Evolutionary conservation across 2,113 vertebrate genomes (phyloP).

Genomic region (Setophaga petechia): DNA sequence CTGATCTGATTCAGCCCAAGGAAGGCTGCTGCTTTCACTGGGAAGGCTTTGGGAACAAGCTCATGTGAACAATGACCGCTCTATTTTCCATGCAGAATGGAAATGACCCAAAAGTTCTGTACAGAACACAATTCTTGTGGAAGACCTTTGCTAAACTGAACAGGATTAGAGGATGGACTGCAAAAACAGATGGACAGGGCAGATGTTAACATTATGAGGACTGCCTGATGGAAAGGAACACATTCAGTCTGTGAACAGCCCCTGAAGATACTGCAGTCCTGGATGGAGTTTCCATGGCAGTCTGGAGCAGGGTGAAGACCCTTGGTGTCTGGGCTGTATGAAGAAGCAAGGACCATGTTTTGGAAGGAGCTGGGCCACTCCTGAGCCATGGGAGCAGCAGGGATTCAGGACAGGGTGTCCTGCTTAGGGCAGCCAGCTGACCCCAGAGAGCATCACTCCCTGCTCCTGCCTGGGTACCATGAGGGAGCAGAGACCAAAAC

Average conservation of each 20-base stretch:
- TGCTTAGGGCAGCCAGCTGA: background rate
- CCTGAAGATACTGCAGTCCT: background rate
- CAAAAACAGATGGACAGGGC: background rate
- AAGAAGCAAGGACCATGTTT: background rate
- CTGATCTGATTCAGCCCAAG: background rate
- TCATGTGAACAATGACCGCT: background rate
- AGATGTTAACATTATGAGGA: background rate
- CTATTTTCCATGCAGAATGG: background rate
- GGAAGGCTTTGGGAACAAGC: background rate
- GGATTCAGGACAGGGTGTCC: background rate
- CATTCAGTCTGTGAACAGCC: background rate
- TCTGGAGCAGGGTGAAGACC: background rate
- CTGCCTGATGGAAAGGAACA: background rate
- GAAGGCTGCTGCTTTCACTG: background rate
- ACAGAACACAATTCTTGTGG: background rate
- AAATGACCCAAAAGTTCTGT: background rate
- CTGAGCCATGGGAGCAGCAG: background rate
- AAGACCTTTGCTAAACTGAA: background rate
- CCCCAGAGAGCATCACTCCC: background rate
- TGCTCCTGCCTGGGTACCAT: background rate
- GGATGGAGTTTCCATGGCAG: background rate
- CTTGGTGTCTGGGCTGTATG: accelerated
- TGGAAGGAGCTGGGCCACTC: background rate
- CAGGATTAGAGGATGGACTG: background rate
- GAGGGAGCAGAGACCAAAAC: background rate